Percentiles rank a stretch among this genome's conserved stretches.
phyloP scores from a whole-genome alignment of 2,888 invertebrate species.

The Eupithecia tripunctaria region DNA sequence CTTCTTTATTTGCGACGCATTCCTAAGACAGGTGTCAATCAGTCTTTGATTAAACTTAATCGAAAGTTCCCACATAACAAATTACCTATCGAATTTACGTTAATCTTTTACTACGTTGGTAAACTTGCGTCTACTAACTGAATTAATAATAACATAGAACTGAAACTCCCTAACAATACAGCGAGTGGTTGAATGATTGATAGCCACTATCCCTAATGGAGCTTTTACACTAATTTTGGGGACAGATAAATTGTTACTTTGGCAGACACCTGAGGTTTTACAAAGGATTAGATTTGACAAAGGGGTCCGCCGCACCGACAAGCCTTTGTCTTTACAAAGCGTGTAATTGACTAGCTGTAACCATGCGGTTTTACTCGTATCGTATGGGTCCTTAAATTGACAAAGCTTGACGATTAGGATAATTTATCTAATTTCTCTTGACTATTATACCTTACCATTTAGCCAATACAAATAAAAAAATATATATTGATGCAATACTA shows the following conservation, averaged over 20 bases:
- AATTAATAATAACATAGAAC: constrained; percentile 51
- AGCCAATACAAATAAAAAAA: background rate
- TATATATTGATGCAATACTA: too few species aligned
- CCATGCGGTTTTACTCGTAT: background rate
- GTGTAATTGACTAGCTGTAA: background rate
- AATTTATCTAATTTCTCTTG: too few species aligned
- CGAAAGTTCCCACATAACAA: background rate
- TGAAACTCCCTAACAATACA: constrained; percentile 40
- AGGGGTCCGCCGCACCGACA: constrained; percentile 9
- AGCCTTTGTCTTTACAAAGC: constrained; percentile 24
- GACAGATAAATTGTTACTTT: constrained; percentile 34
- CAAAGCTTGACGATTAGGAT: background rate
- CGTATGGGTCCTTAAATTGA: background rate
- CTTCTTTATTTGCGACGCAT: background rate
- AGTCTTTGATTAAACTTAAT: background rate
- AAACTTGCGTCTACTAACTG: constrained; percentile 29
- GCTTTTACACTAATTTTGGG: constrained; percentile 37
- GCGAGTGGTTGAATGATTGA: constrained; percentile 51
- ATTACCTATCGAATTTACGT: background rate
- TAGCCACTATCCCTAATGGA: constrained; percentile 47
- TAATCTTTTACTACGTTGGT: background rate
- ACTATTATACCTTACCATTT: background rate
- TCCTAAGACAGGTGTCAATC: background rate
- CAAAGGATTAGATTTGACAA: constrained; percentile 12
- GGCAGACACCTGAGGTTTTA: constrained; percentile 14